Conservation (phyloP, 1,140 invertebrate species). For the Mamestra configurata region DNA sequence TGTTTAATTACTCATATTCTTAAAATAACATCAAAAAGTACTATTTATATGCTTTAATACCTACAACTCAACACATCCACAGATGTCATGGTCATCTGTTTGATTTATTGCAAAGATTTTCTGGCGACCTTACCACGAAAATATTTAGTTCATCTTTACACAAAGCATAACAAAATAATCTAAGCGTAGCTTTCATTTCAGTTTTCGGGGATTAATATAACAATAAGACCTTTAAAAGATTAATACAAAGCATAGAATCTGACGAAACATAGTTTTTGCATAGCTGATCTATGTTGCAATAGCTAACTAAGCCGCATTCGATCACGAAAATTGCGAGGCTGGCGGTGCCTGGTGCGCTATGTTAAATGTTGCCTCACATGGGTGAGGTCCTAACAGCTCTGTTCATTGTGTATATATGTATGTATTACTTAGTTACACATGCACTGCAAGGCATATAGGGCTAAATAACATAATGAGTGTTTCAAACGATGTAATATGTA, state of each 20-base stretch:
- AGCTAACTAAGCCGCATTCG: slow-evolving; percentile 61
- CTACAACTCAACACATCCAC: background rate
- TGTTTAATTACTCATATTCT: too few relatives aligned
- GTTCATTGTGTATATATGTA: slow-evolving; percentile 18
- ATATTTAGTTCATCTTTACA: slow-evolving; percentile 12
- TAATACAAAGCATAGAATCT: slow-evolving; percentile 37
- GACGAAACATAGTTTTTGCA: slow-evolving; percentile 34
- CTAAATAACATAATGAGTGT: background rate
- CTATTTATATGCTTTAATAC: background rate
- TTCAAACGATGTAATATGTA: background rate
- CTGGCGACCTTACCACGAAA: background rate
- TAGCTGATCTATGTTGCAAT: slow-evolving; percentile 62
- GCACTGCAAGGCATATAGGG: background rate
- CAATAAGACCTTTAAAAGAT: slow-evolving; percentile 25
- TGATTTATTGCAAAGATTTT: background rate
- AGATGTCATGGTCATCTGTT: background rate
- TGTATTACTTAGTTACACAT: background rate
- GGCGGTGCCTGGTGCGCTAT: slow-evolving; percentile 60
- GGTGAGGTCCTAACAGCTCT: slow-evolving; percentile 45
- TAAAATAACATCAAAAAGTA: too few relatives aligned
- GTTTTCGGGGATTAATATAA: background rate
- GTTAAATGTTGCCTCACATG: slow-evolving; percentile 60
- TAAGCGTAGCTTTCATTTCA: background rate
- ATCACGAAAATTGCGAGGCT: slow-evolving; percentile 65
- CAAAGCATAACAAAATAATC: background rate